Evolutionary conservation across 1,140 invertebrate species (phyloP).

Genomic region (Branchinecta lindahli): DNA sequence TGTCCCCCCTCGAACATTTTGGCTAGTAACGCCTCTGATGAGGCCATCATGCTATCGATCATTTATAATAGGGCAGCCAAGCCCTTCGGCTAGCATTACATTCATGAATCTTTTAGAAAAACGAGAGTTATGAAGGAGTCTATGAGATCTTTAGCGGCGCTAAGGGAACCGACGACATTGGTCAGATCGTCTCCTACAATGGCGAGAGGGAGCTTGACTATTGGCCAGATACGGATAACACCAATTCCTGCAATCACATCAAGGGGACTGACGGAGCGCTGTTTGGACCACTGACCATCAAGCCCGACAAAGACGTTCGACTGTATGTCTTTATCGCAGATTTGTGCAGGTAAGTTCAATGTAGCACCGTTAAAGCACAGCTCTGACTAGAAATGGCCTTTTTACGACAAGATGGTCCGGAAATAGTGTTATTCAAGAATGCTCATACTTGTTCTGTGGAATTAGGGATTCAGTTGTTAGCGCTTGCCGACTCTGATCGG

Average conservation of each 20-base stretch:
- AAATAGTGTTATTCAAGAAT: too few species aligned
- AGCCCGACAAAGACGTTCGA: neutral
- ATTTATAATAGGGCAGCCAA: too few species aligned
- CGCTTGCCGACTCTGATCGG: too few species aligned
- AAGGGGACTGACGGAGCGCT: neutral
- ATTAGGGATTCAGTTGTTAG: too few species aligned
- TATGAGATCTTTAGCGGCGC: neutral
- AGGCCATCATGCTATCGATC: too few species aligned
- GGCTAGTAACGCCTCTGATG: too few species aligned
- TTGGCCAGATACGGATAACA: neutral
- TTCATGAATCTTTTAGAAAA: neutral
- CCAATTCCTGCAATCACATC: neutral
- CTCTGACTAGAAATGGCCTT: too few species aligned
- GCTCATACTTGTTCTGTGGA: too few species aligned
- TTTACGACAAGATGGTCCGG: too few species aligned
- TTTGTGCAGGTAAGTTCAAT: neutral
- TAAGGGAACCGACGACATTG: neutral
- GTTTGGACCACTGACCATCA: neutral
- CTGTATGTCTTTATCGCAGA: slow-evolving; percentile 8
- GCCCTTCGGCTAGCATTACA: too few species aligned
- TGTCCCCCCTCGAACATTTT: too few species aligned
- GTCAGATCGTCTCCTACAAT: neutral
- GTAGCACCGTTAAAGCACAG: too few species aligned
- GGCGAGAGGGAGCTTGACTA: neutral
- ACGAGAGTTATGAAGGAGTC: slow-evolving; percentile 3